Conservation (phyloP, 2,797 vertebrate genomes). For the Tinamus major region DNA sequence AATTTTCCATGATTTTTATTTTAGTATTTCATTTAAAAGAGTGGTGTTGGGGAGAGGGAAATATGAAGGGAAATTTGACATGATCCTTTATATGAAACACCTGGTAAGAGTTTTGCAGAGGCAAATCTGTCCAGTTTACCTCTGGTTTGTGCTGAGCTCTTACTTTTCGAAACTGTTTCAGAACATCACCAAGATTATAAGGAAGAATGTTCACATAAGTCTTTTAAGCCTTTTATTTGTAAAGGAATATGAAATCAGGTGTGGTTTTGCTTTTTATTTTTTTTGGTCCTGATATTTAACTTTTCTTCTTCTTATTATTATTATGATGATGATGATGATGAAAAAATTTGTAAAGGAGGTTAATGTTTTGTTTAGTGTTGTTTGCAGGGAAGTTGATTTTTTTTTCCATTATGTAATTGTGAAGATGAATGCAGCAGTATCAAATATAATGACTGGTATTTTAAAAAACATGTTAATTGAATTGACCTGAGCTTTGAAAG, state of each 20-base stretch:
- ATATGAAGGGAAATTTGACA: neutral
- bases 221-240: neutral
- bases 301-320: neutral
- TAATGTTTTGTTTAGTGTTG: fast-evolving
- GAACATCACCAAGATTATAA: neutral
- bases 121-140: fast-evolving
- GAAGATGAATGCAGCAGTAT: neutral
- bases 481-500: neutral
- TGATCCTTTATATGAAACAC: neutral
- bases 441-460: neutral
- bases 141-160: neutral
- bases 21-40: neutral
- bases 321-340: neutral
- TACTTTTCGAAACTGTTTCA: neutral
- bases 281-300: neutral
- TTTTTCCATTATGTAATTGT: neutral
- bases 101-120: neutral
- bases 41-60: too few relatives aligned
- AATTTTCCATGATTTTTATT: neutral
- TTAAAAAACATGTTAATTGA: neutral
- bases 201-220: neutral
- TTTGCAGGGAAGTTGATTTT: neutral
- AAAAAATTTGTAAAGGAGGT: neutral
- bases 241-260: neutral
- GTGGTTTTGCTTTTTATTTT: neutral